These are phyloP conservation scores for Otocyon megalotis DNA, from an alignment of 2,113 vertebrate genomes.

Conservation along the genomic window DNA sequence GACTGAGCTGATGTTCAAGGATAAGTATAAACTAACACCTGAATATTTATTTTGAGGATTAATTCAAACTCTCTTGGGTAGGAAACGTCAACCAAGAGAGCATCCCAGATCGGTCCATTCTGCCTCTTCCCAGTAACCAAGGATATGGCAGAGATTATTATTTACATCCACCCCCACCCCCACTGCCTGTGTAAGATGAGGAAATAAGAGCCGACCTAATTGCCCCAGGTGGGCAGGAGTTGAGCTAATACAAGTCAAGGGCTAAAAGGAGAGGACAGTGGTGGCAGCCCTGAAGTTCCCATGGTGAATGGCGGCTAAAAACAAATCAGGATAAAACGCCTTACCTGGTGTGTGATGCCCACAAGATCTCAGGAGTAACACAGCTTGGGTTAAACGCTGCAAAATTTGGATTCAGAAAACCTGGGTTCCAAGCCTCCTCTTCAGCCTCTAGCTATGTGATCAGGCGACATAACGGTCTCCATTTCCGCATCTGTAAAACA, in stretches of 20 bases:
- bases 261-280: not conserved
- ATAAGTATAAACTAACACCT: not conserved
- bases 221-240: not conserved
- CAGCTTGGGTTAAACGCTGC: not conserved
- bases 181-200: not conserved
- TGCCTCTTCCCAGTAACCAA: conserved; percentile 3
- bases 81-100: not conserved
- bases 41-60: not conserved
- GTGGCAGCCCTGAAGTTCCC: not conserved
- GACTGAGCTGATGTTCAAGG: not conserved
- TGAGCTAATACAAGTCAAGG: not conserved
- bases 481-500: conserved; percentile 1
- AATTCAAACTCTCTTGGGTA: not conserved
- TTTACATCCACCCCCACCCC: not conserved
- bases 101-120: not conserved
- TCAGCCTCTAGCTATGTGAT: not conserved
- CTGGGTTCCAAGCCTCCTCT: not conserved
- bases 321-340: not conserved
- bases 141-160: not conserved
- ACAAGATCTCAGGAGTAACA: not conserved
- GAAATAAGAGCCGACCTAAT: not conserved
- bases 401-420: not conserved
- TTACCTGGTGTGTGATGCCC: not conserved
- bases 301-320: not conserved
- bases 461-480: not conserved